Evolutionary conservation across 2,113 vertebrate genomes (phyloP).

Genomic region (Microcebus griseorufus): DNA sequence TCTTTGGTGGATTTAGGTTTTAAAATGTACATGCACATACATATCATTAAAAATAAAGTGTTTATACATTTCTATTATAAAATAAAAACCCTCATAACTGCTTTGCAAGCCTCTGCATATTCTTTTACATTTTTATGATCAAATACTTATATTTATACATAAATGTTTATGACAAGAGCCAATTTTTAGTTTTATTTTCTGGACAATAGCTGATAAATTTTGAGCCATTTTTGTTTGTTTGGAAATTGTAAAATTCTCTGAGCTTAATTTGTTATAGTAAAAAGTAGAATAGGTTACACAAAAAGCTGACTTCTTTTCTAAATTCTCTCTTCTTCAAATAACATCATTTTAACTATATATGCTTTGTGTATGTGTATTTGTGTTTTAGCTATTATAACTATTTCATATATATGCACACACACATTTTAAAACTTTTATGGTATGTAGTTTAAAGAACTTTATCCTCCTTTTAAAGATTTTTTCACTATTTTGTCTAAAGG

Average conservation of each 20-base stretch:
- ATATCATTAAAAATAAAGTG: not conserved
- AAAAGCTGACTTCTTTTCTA: not conserved
- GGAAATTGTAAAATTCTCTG: not conserved
- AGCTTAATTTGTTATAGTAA: slow-evolving; percentile 20
- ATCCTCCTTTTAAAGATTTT: not conserved
- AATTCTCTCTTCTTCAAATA: not conserved
- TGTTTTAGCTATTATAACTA: not conserved
- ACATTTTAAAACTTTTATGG: not conserved
- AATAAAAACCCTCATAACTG: not conserved
- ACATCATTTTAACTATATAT: not conserved
- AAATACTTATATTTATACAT: not conserved
- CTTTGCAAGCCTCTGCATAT: slow-evolving; percentile 10
- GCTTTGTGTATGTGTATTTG: not conserved
- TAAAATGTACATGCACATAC: not conserved
- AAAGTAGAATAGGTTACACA: not conserved
- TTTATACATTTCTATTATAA: slow-evolving; percentile 10
- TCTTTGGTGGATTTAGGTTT: not conserved
- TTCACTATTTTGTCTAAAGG: slow-evolving; percentile 20
- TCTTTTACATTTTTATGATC: not conserved
- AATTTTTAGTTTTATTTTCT: slow-evolving; percentile 41
- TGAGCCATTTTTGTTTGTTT: not conserved
- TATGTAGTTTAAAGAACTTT: not conserved
- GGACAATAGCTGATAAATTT: not conserved
- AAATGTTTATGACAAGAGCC: not conserved
- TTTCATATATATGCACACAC: not conserved